A percentile compares a stretch with the other conserved stretches of the same genome.
Conservation (phyloP, 1,140 invertebrate genomes). For the Ips nitidus region DNA sequence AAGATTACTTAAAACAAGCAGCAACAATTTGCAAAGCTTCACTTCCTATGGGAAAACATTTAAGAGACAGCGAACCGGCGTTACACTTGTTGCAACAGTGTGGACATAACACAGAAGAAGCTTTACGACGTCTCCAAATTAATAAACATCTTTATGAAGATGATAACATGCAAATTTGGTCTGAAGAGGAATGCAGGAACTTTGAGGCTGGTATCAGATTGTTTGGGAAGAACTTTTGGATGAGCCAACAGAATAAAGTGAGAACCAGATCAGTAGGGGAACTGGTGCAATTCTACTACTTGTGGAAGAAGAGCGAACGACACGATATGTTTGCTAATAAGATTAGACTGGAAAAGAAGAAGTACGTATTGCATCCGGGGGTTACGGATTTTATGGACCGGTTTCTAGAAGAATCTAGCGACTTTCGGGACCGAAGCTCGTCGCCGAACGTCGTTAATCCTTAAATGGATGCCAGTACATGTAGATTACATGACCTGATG, state of each 20-base stretch:
- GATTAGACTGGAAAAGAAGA: slow-evolving; percentile 79
- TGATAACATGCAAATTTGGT: slow-evolving; percentile 84
- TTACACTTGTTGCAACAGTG: slow-evolving; percentile 88
- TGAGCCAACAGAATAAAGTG: slow-evolving; percentile 91
- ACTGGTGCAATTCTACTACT: slow-evolving; percentile 95
- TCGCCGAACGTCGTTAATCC: slow-evolving; percentile 47
- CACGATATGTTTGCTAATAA: slow-evolving; percentile 89
- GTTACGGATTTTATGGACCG: slow-evolving; percentile 75
- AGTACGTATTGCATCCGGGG: slow-evolving; percentile 80
- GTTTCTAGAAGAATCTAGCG: slow-evolving; percentile 53
- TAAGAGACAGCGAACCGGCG: slow-evolving; percentile 91
- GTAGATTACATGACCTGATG: too few species aligned
- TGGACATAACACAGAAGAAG: slow-evolving; percentile 91
- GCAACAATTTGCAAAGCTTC: slow-evolving; percentile 55
- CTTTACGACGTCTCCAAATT: slow-evolving; percentile 69
- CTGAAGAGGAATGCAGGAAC: slow-evolving; percentile 93
- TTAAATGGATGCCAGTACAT: neutral
- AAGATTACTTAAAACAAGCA: slow-evolving; percentile 76
- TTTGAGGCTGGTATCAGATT: slow-evolving; percentile 90
- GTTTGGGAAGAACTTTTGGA: slow-evolving; percentile 94
- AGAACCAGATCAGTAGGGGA: slow-evolving; percentile 90
- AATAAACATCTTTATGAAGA: slow-evolving; percentile 65
- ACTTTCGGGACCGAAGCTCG: slow-evolving; percentile 57
- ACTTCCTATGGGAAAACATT: slow-evolving; percentile 74
- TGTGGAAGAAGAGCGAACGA: slow-evolving; percentile 97